phyloP scores from a whole-genome alignment of 1,140 invertebrate genomes.

The Belonocnema kinseyi region DNA sequence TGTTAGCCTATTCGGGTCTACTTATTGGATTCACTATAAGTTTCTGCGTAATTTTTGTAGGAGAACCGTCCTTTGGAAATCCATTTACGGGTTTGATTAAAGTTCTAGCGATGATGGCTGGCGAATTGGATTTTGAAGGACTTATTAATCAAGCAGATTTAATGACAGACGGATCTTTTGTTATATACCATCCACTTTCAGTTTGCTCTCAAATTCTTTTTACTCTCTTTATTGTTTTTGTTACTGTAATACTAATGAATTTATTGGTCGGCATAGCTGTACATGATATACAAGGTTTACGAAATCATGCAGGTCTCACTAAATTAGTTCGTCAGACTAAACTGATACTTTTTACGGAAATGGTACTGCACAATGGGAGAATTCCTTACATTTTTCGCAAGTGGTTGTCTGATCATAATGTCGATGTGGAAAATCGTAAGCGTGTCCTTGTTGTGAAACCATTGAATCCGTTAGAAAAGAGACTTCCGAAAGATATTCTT shows the following conservation, averaged over 20 bases:
- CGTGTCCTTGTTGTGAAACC: constrained; percentile 79
- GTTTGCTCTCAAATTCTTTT: constrained; percentile 80
- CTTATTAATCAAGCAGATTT: constrained; percentile 76
- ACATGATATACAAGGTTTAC: constrained; percentile 81
- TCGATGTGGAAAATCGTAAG: constrained; percentile 70
- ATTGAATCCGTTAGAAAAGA: constrained; percentile 80
- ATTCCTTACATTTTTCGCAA: constrained; percentile 74
- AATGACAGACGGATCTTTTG: constrained; percentile 60
- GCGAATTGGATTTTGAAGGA: constrained; percentile 81
- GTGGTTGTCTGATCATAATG: constrained; percentile 69
- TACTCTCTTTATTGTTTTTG: constrained; percentile 80
- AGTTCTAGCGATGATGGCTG: constrained; percentile 83
- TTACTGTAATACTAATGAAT: constrained; percentile 84
- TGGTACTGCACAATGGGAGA: constrained; percentile 78
- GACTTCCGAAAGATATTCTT: constrained; percentile 80
- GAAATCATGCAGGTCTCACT: constrained; percentile 81
- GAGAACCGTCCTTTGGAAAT: constrained; percentile 79
- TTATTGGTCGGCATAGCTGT: constrained; percentile 83
- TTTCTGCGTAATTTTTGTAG: constrained; percentile 81
- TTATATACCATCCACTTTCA: constrained; percentile 72
- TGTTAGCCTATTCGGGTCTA: constrained; percentile 80
- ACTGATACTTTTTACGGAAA: constrained; percentile 81
- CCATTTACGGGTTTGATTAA: constrained; percentile 79
- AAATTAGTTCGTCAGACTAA: constrained; percentile 82
- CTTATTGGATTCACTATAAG: constrained; percentile 81